A percentile compares a stretch with the other conserved stretches of the same genome.
Conservation (phyloP, 2,888 invertebrate genomes). For the Panorpa germanica region DNA sequence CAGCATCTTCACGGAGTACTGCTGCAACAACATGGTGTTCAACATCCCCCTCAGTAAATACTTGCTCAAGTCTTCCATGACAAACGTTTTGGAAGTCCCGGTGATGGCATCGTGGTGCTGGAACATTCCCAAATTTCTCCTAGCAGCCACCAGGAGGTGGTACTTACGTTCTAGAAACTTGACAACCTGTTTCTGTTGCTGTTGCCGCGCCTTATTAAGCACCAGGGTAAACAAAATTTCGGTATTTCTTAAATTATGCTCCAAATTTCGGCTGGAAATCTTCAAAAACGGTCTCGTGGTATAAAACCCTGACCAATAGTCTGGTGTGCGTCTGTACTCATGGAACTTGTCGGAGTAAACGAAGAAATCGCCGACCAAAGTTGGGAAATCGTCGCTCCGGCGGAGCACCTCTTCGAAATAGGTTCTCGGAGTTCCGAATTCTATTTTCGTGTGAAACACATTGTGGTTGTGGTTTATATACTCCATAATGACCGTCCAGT, state of each 20-base stretch:
- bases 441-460: slow-evolving; percentile 45
- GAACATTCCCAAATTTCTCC: slow-evolving; percentile 60
- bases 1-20: no score
- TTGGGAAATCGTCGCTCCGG: slow-evolving; percentile 50
- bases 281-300: slow-evolving; percentile 80
- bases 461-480: slow-evolving; percentile 61
- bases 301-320: slow-evolving; percentile 86
- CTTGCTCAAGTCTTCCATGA: no score
- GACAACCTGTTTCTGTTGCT: slow-evolving; percentile 27
- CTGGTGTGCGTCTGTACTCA: slow-evolving; percentile 63
- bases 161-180: slow-evolving; percentile 20
- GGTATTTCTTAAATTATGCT: slow-evolving; percentile 37
- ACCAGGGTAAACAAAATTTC: slow-evolving; percentile 45
- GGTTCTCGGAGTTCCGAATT: slow-evolving; percentile 68
- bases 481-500: slow-evolving; percentile 65
- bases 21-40: no score
- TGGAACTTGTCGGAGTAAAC: slow-evolving; percentile 79
- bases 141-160: slow-evolving; percentile 30
- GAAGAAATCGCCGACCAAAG: slow-evolving; percentile 74
- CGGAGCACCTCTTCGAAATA: slow-evolving; percentile 70
- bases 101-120: slow-evolving; percentile 92
- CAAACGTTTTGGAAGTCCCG: no score
- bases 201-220: slow-evolving; percentile 42
- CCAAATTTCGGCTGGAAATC: slow-evolving; percentile 46
- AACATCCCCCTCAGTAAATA: no score